These are phyloP conservation scores for Marcusenius ussheri DNA, from an alignment of 2,113 vertebrate genomes.

Conservation along the genomic window DNA sequence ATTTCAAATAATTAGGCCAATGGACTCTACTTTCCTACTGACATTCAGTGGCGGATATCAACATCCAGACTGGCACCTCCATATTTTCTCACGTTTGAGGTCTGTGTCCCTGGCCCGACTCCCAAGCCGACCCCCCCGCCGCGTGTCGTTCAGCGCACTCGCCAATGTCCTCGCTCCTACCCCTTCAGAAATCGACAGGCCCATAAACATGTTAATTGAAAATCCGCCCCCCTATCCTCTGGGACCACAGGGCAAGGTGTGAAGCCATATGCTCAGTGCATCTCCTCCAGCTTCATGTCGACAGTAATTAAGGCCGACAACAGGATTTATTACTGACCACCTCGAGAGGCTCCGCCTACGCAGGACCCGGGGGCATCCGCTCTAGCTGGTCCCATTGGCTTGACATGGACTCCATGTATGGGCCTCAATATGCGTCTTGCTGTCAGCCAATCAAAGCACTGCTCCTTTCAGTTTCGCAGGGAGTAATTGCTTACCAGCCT, in stretches of 20 bases:
- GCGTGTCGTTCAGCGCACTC: neutral
- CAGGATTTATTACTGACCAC: conserved; percentile 5
- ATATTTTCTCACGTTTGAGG: neutral
- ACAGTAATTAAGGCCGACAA: conserved; percentile 23
- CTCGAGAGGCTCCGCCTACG: neutral
- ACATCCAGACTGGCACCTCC: neutral
- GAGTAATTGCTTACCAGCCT: neutral
- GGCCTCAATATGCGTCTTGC: neutral
- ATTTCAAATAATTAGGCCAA: neutral
- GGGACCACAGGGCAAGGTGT: conserved; percentile 14
- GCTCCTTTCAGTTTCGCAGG: neutral
- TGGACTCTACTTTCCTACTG: neutral
- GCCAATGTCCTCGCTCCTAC: neutral
- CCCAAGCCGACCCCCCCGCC: neutral
- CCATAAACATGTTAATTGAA: conserved; percentile 30
- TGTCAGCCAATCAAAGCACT: neutral
- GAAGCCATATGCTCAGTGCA: conserved; percentile 23
- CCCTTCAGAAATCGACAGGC: conserved; percentile 18
- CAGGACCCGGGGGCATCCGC: neutral
- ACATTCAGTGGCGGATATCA: neutral
- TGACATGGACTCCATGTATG: neutral
- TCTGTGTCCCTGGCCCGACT: neutral
- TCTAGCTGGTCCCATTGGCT: neutral
- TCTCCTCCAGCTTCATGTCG: conserved; percentile 19
- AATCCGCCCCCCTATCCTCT: conserved; percentile 8